Evolutionary conservation across 1,140 invertebrate genomes (phyloP), one percentile per base, ranked within the genome.

Genomic region (Drosophila malerkotliana): DNA sequence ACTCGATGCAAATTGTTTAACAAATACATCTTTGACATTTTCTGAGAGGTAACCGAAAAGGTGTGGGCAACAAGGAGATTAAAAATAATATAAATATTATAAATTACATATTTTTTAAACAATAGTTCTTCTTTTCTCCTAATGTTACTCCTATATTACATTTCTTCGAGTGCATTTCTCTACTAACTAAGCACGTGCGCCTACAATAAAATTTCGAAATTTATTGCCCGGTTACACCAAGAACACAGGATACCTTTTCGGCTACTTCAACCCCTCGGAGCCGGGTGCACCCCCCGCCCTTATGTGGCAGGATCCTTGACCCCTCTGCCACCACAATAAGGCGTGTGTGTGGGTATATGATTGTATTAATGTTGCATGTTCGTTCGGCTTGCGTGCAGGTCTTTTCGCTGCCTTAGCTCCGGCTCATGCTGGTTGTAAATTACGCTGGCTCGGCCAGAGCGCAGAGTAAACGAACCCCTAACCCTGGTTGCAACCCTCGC

Each of bases 321-420:
- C 14, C 12, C 21, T 18, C 30, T 61, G 24, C 28, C 28, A 26
- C 14, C 47, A 44, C 41, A 44, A 44, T 5, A 44, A 7, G 41
- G 15, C 24, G 12, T 30, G 7, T 18, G 10, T 61, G 21, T 64
- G 21, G 28, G 12, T 69, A 26, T 49, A n/a, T 64, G n/a, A 37
- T 57, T 55, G 32, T 72, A 76, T 77, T 77, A 64, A 82, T 82
- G 79, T 87, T 88, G 82, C 82, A 88, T 87, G 82, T 77, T 88
- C 71, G 73, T 82, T 82, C 21, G 59, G 77, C 37, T 85, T 85
- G 82, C 78, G 82, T 87, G 82, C 71, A 75, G 59, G 55, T 57
- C 47, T 58, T 69, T 37, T 32, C n/a, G 37, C 26, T 26, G 55
- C 62, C 30, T 56, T 34, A 57, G 41, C 59, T 59, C 62, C 48